Percentiles rank a stretch among this genome's conserved stretches.
These are phyloP conservation scores for Phasia obesa DNA, from an alignment of 2,888 invertebrate genomes.

Conservation along the genomic window DNA sequence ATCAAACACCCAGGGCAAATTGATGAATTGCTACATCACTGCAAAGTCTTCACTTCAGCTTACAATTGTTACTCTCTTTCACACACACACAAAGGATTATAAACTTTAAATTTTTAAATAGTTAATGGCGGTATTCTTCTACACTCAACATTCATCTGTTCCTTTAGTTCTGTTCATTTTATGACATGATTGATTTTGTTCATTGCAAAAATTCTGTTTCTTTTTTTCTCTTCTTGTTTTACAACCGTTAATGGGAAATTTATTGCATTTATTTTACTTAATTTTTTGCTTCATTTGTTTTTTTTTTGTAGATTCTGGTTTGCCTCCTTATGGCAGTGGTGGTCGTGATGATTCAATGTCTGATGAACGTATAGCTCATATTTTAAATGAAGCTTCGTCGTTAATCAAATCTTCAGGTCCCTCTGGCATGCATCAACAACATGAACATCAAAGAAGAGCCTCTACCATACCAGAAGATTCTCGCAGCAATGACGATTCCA, in stretches of 20 bases:
- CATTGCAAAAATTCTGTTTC: constrained; percentile 36
- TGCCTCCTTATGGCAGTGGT: constrained; percentile 89
- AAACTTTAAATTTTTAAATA: constrained; percentile 47
- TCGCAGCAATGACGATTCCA: constrained; percentile 91
- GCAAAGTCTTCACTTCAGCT: too few species aligned
- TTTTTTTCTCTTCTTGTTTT: constrained; percentile 71
- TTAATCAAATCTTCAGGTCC: constrained; percentile 87
- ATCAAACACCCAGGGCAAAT: constrained; percentile 59
- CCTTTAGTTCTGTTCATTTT: constrained; percentile 34
- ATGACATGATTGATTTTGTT: constrained; percentile 68
- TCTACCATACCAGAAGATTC: constrained; percentile 85
- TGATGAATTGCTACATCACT: constrained; percentile 38
- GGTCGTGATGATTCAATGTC: constrained; percentile 90
- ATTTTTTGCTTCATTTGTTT: neutral
- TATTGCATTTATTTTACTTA: constrained; percentile 67
- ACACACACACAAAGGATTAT: constrained; percentile 23
- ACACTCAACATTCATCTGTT: neutral
- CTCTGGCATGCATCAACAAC: constrained; percentile 81
- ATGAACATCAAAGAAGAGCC: constrained; percentile 79
- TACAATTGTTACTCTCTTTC: neutral
- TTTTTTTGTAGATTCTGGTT: constrained; percentile 86
- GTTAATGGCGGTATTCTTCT: constrained; percentile 39
- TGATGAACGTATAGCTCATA: constrained; percentile 96
- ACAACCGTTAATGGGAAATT: constrained; percentile 79
- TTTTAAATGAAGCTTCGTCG: constrained; percentile 95